Evolutionary conservation across 2,888 invertebrate species (phyloP), one percentile per base, ranked within the genome.

Genomic region (Luperina nickerlii): DNA sequence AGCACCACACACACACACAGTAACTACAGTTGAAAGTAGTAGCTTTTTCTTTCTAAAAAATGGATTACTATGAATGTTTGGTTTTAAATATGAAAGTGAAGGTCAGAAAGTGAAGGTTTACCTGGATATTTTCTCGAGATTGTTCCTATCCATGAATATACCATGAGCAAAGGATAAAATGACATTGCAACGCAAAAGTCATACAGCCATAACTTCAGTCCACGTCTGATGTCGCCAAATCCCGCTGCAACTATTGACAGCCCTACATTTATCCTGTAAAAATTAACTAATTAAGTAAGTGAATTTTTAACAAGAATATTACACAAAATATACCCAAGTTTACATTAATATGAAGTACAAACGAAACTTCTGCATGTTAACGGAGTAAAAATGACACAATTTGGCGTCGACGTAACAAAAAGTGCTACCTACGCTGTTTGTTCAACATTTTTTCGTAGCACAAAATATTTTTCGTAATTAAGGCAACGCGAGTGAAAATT

Each of bases 191-290:
- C 88, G 5, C 87, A 78, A 15, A 96, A 87, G 76, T 95, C 93
- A 80, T 93, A 96, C n/a, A 94, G 51, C 96, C 96, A 97, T 8
- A 96, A 92, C 54, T 92, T 94, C 2, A 90, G 85, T 8, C 94
- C 96, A 18, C 96, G 94, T 45, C 85, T 83, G 68, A 96, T 93
- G 78, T 96, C 95, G 4, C 96, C 96, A 70, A 97, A 97, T 15
- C 96, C 96, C 70, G 93, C 74, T 5, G 90, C 89, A n/a, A 97
- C 92, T 15, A 93, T 90, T 38, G 91, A 91, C 62, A 94, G 81
- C 3, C 96, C 97, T 24, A 96, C 81, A 78, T 96, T 95, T 88
- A 97, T 95, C 87, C 96, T 96, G 90, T 66, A 88, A 89, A 75
- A 66, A 76, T 63, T 6, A 70, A 76, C 11, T 9, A 76, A 74